Base-by-base conservation (phyloP, 2,888 invertebrate species). In the Drosophila nr. perissopoda region DNA sequence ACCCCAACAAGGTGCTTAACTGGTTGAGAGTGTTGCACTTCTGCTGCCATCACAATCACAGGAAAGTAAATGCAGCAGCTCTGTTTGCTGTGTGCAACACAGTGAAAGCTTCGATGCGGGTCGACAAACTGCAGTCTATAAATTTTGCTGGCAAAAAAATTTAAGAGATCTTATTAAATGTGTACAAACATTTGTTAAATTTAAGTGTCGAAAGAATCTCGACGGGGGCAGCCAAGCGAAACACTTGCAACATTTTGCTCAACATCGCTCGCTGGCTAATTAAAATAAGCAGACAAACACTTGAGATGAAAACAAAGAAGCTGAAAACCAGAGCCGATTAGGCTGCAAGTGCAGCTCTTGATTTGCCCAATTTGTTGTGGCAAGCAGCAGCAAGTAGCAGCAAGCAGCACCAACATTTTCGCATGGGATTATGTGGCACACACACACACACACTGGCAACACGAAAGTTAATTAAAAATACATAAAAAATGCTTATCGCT, bases 391-490 rank as follows among this genome's bases (percentile, higher is more conserved):
- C 58, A 58, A 33, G 42, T 49, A 58, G 21, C 64, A 57, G 42
- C 42, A 34, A n/a, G 59, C 31, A 49, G 21, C 13, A 38, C 36
- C 58, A 54, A 13, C 60, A 63, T 29, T 73, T 62, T 73, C 71
- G 69, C 25, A 54, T 73, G 68, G 51, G 60, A 68, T 72, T 69
- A 73, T 79, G 56, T 33, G 54, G 31, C 68, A 49, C 8, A 34
- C 42, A 78, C 77, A 77, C 10, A 38, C 42, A 78, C 77, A 77
- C 69, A 49, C 27, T 38, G 29, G 38, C 38, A 77, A 64, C 81
- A 78, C 69, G 72, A 80, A 74, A 83, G 82, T 89, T 87, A 87
- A 87, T 89, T 89, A 87, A 87, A 89, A 87, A 82, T 69, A 76
- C 87, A 89, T 87, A 87, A 87, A 87, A 87, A 21, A 71, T 71